Evolutionary conservation across 2,797 vertebrate genomes (phyloP).

Genomic region (Perodicticus potto): DNA sequence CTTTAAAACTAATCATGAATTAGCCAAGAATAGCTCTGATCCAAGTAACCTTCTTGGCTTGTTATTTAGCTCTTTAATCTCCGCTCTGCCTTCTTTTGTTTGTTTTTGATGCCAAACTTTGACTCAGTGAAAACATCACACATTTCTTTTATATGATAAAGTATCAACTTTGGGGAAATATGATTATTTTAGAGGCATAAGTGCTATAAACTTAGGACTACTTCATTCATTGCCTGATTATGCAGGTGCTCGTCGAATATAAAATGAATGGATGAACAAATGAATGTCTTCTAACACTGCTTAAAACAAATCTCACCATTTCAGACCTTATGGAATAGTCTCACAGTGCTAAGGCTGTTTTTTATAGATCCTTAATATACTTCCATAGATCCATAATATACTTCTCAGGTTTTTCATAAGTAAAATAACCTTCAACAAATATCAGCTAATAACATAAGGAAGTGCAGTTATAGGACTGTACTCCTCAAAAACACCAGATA

Average conservation of each 20-base stretch:
- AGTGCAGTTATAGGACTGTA: background rate
- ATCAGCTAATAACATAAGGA: background rate
- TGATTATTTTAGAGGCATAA: background rate
- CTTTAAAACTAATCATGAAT: background rate
- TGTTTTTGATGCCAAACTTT: conserved; percentile 5
- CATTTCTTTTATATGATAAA: background rate
- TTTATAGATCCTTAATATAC: conserved; percentile 6
- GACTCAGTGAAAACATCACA: background rate
- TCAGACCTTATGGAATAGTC: background rate
- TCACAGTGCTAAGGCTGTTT: background rate
- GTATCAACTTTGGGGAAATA: background rate
- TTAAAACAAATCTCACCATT: background rate
- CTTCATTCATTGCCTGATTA: conserved; percentile 12
- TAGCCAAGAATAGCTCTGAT: background rate
- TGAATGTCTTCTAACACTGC: background rate
- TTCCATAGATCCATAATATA: conserved; percentile 7
- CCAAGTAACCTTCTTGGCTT: conserved; percentile 29
- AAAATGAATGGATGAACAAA: background rate
- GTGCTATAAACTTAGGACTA: background rate
- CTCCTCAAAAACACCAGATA: conserved; percentile 2
- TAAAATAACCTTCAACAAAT: conserved; percentile 47
- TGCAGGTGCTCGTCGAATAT: background rate
- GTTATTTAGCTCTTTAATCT: background rate
- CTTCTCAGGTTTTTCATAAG: conserved; percentile 44
- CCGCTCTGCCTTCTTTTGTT: conserved; percentile 7